Evolutionary conservation across 2,113 vertebrate genomes (phyloP), one percentile per base, ranked within the genome.

Genomic region (Gorsachius goisagi): DNA sequence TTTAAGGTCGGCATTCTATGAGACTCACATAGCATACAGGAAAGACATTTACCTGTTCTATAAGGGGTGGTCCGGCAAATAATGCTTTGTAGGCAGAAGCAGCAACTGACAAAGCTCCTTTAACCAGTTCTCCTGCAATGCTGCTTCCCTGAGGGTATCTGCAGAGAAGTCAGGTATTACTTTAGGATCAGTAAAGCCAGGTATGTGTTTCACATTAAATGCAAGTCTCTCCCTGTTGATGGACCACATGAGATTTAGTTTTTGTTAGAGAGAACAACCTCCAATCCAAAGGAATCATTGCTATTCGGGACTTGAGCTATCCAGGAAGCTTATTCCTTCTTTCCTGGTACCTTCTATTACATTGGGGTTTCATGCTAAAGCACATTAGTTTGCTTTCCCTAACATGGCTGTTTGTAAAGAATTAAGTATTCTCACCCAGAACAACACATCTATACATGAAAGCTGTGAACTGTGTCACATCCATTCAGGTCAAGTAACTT

Each of bases 1-100:
- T 41, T 12, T 41, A 41, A 41, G 64, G 60, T 4, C 55, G 17
- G 13, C 18, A 47, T 16, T 85, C 44, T 13, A 12, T 8, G 30
- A n/a, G 76, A 37, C 24, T 35, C 84, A 67, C 16, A 12, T 0
- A 75, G 32, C 9, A 63, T 1, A 33, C 7, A 67, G 4, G 58
- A 94, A 72, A 85, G 18, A 71, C 28, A 88, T 85, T 93, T 73
- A 99, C 99, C 99, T 99, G 98, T 52, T 98, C 97, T 35, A 97
- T 94, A 87, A 98, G 96, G 76, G 98, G 99, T 68, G 98, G 99
- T 80, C 99, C 99, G 89, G 99, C 98, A 98, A 99, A 99, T 24
- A 99, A 98, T 66, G 99, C 99, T 96, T 99, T 99, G 91, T 99
- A 99, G 50, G 99, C 99, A 71, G 99, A 99, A n/a, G 99, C 98